phyloP scores from a whole-genome alignment of 2,113 vertebrate genomes.

The Gopherus flavomarginatus region DNA sequence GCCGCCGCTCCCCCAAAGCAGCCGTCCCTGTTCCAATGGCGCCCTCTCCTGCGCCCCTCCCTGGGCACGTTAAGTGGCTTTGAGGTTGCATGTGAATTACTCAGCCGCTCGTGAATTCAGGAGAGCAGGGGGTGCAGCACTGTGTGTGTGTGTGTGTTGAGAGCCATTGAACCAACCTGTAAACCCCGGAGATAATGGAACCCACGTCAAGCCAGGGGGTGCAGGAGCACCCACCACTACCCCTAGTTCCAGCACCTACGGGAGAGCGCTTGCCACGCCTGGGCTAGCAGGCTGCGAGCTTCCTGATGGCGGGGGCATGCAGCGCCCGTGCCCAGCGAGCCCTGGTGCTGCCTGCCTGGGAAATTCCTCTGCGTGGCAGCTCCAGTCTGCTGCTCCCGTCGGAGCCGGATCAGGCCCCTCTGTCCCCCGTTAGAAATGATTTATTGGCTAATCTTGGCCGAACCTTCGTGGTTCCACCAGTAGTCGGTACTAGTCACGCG shows the following conservation, averaged over 20 bases:
- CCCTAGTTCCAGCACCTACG: too few relatives aligned
- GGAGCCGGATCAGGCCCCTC: neutral
- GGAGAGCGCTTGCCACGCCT: too few relatives aligned
- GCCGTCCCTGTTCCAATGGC: neutral
- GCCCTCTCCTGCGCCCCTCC: neutral
- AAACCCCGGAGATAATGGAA: too few relatives aligned
- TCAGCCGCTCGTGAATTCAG: neutral
- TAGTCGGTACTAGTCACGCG: conserved; percentile 21
- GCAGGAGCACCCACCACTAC: too few relatives aligned
- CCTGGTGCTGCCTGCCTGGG: too few relatives aligned
- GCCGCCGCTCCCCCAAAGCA: too few relatives aligned
- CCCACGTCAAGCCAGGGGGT: too few relatives aligned
- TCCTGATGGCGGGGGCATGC: neutral
- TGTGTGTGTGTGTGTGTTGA: too few relatives aligned
- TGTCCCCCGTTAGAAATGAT: conserved; percentile 54
- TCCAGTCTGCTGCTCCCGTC: neutral
- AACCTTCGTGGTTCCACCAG: conserved; percentile 18
- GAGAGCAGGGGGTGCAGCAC: too few relatives aligned
- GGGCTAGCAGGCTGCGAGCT: neutral
- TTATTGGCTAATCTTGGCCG: conserved; percentile 31
- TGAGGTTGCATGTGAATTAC: neutral
- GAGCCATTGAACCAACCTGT: too few relatives aligned
- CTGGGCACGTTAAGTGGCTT: neutral
- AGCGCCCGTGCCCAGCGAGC: too few relatives aligned
- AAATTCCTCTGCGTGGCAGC: too few relatives aligned